Evolutionary conservation across 2,797 vertebrate genomes (phyloP), one percentile per base, ranked within the genome.

Genomic region (Craterocephalus amniculus): DNA sequence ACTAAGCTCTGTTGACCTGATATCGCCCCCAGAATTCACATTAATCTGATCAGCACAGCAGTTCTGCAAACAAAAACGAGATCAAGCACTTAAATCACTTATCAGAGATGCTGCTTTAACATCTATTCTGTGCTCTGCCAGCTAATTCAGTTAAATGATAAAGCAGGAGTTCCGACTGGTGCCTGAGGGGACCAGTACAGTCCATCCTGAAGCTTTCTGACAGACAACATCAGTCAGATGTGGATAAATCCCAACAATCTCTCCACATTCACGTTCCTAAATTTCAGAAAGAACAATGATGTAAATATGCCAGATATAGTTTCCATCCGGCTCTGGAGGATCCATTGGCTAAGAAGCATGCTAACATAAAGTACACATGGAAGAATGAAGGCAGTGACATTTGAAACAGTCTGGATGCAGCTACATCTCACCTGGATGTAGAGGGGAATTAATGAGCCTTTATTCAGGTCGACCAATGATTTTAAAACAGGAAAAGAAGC

Each of bases 71-170:
- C 11, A 13, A 45, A 58, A 20, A 11, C 0, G 11, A 58, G 55
- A 58, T 45, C 18, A 61, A 67, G 31, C 1, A 6, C 52, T 64
- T 43, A 7, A 45, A 71, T 54, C 40, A 48, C 20, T n/a, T n/a
- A 35, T 66, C 58, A 9, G 10, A 51, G 4, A 26, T 29, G 55
- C 63, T 52, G 63, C 45, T 57, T 55, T 11, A 5, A 79, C 84
- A 74, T 83, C 72, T 75, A 78, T 11, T 67, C 64, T 24, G 32
- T 0, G 29, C 76, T 78, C 45, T 2, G 27, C 29, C 54, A 0
- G 52, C 20, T 27, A 83, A 74, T 24, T 69, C 4, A 0, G 31
- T 74, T 79, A 40, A 22, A 26, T 64, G 40, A 76, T 29, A 16
- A 66, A 61, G 58, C 3, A 24, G 45, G 45, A 35, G 58, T 61